phyloP scores from a whole-genome alignment of 2,113 vertebrate genomes.

The Pimephales promelas region DNA sequence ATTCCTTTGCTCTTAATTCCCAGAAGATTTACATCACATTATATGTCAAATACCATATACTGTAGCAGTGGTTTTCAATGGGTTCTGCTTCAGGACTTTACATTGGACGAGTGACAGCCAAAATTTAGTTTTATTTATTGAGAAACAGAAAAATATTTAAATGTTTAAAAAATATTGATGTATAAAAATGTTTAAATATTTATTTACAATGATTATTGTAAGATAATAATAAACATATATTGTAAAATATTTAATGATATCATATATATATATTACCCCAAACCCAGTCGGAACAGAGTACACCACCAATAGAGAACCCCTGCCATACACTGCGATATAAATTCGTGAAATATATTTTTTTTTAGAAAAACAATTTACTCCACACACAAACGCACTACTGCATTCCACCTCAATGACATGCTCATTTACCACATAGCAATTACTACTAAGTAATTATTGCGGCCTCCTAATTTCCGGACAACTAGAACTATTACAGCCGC shows the following conservation, averaged over 20 bases:
- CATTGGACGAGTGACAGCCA: not conserved
- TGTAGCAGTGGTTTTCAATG: not conserved
- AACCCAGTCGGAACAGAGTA: not conserved
- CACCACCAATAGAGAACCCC: not conserved
- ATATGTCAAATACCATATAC: not conserved
- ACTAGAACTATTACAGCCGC: conserved; percentile 51
- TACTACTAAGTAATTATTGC: conserved; percentile 59
- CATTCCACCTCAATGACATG: conserved; percentile 56
- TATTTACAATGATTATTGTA: not conserved
- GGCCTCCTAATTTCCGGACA: conserved; percentile 56
- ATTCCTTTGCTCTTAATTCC: not conserved
- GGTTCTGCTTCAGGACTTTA: not conserved
- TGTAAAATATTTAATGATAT: not conserved
- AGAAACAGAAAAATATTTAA: too few relatives aligned
- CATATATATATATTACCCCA: not conserved
- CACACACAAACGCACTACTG: conserved; percentile 53
- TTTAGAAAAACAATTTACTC: conserved; percentile 46
- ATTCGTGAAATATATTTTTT: not conserved
- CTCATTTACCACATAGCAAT: conserved; percentile 53
- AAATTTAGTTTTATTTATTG: too few relatives aligned
- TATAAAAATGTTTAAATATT: too few relatives aligned
- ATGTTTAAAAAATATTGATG: too few relatives aligned
- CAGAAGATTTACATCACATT: not conserved
- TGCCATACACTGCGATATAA: not conserved
- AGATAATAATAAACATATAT: not conserved